These are phyloP conservation scores for Rhagologus leucostigma DNA, from an alignment of 2,113 vertebrate genomes.

Conservation along the genomic window DNA sequence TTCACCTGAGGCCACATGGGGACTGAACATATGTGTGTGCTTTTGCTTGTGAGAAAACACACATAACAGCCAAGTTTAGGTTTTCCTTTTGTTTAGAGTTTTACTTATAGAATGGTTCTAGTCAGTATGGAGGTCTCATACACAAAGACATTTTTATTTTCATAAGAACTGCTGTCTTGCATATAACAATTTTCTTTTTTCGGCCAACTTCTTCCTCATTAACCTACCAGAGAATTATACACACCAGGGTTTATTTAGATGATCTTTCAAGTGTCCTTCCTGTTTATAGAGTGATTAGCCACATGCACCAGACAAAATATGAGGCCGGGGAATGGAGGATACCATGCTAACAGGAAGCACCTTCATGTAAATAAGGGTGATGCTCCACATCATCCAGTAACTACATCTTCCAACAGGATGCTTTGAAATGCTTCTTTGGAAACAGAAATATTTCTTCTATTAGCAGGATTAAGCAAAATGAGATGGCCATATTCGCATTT, in stretches of 20 bases:
- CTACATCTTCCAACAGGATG: neutral
- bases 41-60: neutral
- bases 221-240: conserved; percentile 2
- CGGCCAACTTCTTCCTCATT: neutral
- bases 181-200: neutral
- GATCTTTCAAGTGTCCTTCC: conserved; percentile 39
- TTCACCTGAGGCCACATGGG: neutral
- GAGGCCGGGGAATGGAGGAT: neutral
- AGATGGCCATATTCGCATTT: neutral
- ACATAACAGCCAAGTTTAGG: neutral
- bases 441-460: neutral
- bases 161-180: neutral
- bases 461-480: neutral
- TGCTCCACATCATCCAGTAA: neutral
- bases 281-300: conserved; percentile 39
- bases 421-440: neutral
- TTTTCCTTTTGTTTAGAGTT: neutral
- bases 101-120: neutral
- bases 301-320: neutral
- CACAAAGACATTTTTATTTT: neutral
- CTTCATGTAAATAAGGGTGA: conserved; percentile 16
- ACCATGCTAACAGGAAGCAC: conserved; percentile 45
- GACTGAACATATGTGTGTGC: neutral
- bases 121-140: neutral
- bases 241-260: conserved; percentile 46